Evolutionary conservation across 53 echinoderm and acorn worm genomes (phyloP).

Genomic region (Antedon mediterranea): DNA sequence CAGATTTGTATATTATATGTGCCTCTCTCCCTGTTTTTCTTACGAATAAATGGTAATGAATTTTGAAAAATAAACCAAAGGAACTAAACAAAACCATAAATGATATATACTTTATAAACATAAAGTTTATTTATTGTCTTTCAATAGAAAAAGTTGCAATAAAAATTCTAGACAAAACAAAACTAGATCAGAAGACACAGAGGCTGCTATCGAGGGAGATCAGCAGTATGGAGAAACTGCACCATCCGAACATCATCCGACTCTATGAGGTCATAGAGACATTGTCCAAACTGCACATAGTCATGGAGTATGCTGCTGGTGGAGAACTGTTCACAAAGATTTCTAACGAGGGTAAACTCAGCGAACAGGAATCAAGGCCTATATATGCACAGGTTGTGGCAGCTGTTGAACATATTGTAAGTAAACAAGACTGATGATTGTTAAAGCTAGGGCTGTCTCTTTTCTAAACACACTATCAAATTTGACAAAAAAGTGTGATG

Average conservation of each 20-base stretch:
- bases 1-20: no score
- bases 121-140: neutral
- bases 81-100: no score
- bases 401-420: conserved; percentile 95
- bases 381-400: conserved; percentile 75
- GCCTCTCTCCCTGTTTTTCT: no score
- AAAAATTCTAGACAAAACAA: conserved; percentile 97
- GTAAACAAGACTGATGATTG: no score
- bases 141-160: conserved; percentile 94
- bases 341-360: conserved; percentile 85
- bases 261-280: conserved; percentile 97
- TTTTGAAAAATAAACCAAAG: no score
- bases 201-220: conserved; percentile 88
- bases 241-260: conserved; percentile 98
- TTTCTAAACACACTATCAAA: no score
- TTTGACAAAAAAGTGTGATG: no score
- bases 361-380: conserved; percentile 67
- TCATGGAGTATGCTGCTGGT: conserved; percentile 96
- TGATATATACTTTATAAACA: no score
- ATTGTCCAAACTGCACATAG: conserved; percentile 84
- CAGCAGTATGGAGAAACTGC: conserved; percentile 89
- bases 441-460: no score
- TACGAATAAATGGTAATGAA: no score
- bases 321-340: conserved; percentile 97
- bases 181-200: conserved; percentile 91